Conservation (phyloP, 2,113 vertebrate species). For the Raphicerus campestris region DNA sequence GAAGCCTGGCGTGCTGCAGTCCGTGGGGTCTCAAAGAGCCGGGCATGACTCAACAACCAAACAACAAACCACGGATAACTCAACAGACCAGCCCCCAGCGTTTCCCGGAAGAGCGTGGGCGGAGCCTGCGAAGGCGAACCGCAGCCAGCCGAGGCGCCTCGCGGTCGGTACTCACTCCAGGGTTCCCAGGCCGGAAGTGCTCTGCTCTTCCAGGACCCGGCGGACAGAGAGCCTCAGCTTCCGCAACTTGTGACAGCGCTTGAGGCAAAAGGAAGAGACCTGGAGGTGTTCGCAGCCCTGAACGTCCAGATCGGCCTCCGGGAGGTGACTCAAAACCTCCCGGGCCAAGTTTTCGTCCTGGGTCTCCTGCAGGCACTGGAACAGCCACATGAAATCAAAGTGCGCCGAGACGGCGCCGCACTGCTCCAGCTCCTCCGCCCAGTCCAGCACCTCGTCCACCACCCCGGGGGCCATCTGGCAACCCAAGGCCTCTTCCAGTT, state of each 20-base stretch:
- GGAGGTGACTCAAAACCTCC: background rate
- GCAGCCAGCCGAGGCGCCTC: no score
- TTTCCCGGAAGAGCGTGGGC: background rate
- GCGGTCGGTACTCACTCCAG: background rate
- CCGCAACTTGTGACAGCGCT: background rate
- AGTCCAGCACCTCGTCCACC: background rate
- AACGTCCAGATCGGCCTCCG: background rate
- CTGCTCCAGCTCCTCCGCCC: background rate
- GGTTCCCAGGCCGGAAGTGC: rapidly evolving
- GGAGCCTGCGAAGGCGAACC: no score
- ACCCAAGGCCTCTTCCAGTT: background rate
- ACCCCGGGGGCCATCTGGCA: background rate
- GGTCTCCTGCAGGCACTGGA: conserved; percentile 23
- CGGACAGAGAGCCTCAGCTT: background rate
- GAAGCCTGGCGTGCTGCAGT: background rate
- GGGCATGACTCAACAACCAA: background rate
- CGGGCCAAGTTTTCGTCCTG: background rate
- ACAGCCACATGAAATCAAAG: background rate
- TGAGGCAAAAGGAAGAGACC: background rate
- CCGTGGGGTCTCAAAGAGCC: background rate
- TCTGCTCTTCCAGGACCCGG: rapidly evolving
- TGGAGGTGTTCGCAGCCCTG: background rate
- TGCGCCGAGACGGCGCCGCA: rapidly evolving
- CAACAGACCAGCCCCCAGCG: background rate
- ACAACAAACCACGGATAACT: rapidly evolving